Evolutionary conservation across 2,888 invertebrate species (phyloP), one percentile per base, ranked within the genome.

Genomic region (Timema podura): DNA sequence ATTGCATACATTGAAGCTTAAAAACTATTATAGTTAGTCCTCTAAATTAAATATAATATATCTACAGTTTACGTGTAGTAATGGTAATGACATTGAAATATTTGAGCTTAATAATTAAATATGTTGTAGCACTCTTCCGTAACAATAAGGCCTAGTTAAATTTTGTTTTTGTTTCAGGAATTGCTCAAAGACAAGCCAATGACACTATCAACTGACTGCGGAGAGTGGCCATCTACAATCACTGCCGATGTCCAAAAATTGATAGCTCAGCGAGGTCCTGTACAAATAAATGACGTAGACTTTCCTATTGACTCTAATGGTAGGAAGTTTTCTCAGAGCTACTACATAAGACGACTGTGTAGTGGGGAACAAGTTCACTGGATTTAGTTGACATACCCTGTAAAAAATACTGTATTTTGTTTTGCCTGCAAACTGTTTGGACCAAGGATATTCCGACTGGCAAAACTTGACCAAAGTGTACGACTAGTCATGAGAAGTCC

Each of bases 361-460:
- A 61, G 45, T 61, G 61, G 61, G 61, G 61, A 61, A 61, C 15
- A 61, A 15, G 61, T 61, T 13, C 30, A 44, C 61, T 16, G 16
- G 61, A 16, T 16, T 61, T 61, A 44, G 59, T 59, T 59, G 44
- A 16, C 8, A 59, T 61, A 61, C 61, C 45, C 61, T 44, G 6
- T 61, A 16, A 61, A 61, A 61, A 6, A 61, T 61, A 9, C 16
- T 44, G 61, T 61, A 13, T 61, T 61, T 61, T 61, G 61, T 61
- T 61, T 61, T 61, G 61, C 61, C 6, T 61, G 61, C 61, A 61
- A 61, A 61, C 8, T 61, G 2, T 61, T 16, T 61, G 61, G 61
- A 61, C 16, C 16, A 59, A 59, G 59, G 59, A 59, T 59, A 59
- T 59, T 59, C 59, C 16, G 59, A 59, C 44, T 59, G 59, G 59